Percentiles rank a stretch among this genome's conserved stretches.
phyloP scores from a whole-genome alignment of 2,797 vertebrate genomes.

The Antennarius maculatus region DNA sequence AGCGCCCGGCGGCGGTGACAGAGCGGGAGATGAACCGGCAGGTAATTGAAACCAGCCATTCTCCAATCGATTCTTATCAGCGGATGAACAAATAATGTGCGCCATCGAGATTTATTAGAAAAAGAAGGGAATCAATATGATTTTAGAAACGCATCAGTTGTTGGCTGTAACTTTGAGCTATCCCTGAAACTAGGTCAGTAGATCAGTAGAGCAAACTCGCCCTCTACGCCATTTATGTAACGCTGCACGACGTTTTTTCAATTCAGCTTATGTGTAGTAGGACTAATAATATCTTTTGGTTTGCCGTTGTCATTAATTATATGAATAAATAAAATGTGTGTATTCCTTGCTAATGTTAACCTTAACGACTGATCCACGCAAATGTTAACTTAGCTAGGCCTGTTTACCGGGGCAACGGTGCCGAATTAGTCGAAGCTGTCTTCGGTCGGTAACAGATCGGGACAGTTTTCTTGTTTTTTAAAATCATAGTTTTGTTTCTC shows the following conservation, averaged over 20 bases:
- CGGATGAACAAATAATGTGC: accelerated
- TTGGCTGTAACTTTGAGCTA: constrained; percentile 61
- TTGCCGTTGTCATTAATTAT: background rate
- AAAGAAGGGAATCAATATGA: background rate
- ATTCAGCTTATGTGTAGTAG: accelerated
- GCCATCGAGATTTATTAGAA: accelerated
- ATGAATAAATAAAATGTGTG: background rate
- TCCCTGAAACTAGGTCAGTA: constrained; percentile 84
- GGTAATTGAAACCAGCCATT: constrained; percentile 60
- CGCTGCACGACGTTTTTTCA: background rate
- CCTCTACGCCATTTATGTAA: constrained; percentile 56
- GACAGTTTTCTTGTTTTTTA: accelerated
- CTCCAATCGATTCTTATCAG: background rate
- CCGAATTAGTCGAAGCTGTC: background rate
- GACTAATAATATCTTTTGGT: accelerated
- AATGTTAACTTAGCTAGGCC: constrained; percentile 64
- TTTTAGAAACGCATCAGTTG: constrained; percentile 2
- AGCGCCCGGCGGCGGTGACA: constrained; percentile 80
- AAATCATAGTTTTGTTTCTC: background rate
- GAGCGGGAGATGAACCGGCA: constrained; percentile 74
- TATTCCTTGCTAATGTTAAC: background rate
- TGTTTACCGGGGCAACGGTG: constrained; percentile 23
- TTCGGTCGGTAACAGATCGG: background rate
- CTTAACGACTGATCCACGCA: background rate
- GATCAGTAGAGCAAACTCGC: constrained; percentile 83